Percentiles rank a stretch among this genome's conserved stretches.
Evolutionary conservation across 2,888 invertebrate genomes (phyloP).

Genomic region (Miltochrista miniata): DNA sequence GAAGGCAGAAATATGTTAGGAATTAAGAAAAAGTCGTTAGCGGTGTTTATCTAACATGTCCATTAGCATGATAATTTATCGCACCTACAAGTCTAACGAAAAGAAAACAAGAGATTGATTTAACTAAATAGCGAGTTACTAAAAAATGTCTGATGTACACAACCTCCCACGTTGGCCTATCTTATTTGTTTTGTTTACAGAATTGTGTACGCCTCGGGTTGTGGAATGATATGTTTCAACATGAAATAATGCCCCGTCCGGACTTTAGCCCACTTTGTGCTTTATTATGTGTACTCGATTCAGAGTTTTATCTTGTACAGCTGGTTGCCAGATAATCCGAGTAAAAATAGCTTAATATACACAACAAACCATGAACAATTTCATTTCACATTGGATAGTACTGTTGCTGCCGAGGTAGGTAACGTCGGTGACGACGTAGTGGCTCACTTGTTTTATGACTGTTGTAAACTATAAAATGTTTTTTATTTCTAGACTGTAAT

Average conservation of each 20-base stretch:
- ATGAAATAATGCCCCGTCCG: slow-evolving; percentile 67
- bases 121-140: slow-evolving; percentile 47
- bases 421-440: slow-evolving; percentile 20
- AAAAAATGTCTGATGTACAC: slow-evolving; percentile 64
- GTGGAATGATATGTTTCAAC: slow-evolving; percentile 68
- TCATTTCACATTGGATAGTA: slow-evolving; percentile 37
- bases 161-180: slow-evolving; percentile 58
- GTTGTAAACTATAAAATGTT: slow-evolving; percentile 1
- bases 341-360: slow-evolving; percentile 70
- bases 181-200: slow-evolving; percentile 76
- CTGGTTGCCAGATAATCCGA: slow-evolving; percentile 73
- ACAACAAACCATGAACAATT: slow-evolving; percentile 64
- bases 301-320: slow-evolving; percentile 73
- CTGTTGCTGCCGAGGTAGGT: slow-evolving; percentile 41
- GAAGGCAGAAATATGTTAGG: too few species aligned
- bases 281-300: slow-evolving; percentile 70
- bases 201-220: slow-evolving; percentile 65
- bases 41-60: too few species aligned
- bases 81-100: slow-evolving; percentile 2
- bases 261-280: slow-evolving; percentile 64
- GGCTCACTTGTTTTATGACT: slow-evolving; percentile 39
- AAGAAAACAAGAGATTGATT: slow-evolving; percentile 11
- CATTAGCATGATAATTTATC: slow-evolving; percentile 8
- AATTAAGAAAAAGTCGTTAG: background rate
- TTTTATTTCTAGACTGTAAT: background rate